These are phyloP conservation scores for Parauchenoglanis punctatus DNA, from an alignment of 2,797 vertebrate genomes.

Conservation along the genomic window DNA sequence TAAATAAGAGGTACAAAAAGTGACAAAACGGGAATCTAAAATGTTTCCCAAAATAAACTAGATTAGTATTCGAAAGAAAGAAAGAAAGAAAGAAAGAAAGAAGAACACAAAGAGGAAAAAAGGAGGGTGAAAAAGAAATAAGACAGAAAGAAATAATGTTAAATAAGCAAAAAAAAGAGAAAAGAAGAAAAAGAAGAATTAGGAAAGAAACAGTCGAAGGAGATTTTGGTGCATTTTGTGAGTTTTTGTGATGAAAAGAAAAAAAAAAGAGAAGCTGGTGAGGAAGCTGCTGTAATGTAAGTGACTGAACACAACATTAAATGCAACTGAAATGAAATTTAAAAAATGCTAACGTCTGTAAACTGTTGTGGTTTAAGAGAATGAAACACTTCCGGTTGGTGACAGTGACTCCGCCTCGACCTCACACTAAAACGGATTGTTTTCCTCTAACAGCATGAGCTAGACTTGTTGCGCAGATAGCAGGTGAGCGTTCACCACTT, in stretches of 20 bases:
- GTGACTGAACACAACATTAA: not conserved
- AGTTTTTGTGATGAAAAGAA: not conserved
- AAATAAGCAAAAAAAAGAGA: not conserved
- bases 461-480: no score
- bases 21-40: not conserved
- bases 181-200: not conserved
- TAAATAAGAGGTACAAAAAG: not conserved
- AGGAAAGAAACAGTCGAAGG: not conserved
- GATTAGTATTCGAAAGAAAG: not conserved
- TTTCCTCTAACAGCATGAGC: not conserved
- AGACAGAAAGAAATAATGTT: not conserved
- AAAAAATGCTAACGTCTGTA: not conserved
- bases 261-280: not conserved
- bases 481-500: slow-evolving; percentile 12
- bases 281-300: not conserved
- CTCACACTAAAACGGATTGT: not conserved
- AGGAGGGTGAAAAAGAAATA: not conserved
- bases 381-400: not conserved
- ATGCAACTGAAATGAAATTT: not conserved
- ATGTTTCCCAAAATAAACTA: no score
- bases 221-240: not conserved
- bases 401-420: not conserved
- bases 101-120: not conserved
- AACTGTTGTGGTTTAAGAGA: not conserved
- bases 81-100: not conserved